Conservation (phyloP, 2,888 invertebrate species). For the Drosophila cracens region DNA sequence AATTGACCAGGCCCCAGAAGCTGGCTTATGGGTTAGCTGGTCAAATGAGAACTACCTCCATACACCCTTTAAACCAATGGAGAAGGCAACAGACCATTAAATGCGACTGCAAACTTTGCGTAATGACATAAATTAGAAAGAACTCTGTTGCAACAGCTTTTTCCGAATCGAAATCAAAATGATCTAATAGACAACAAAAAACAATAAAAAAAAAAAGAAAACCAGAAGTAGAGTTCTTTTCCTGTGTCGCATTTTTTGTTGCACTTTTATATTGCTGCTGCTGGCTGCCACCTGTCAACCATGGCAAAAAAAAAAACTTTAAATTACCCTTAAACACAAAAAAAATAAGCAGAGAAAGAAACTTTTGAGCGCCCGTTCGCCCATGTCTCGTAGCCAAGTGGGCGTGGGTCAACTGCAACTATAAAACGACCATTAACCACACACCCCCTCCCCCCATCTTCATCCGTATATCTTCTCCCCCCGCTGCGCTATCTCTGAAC, state of each 20-base stretch:
- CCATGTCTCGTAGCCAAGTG: slow-evolving; percentile 14
- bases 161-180: slow-evolving; percentile 26
- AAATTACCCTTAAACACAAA: slow-evolving; percentile 52
- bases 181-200: slow-evolving; percentile 26
- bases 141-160: slow-evolving; percentile 42
- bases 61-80: neutral
- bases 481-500: slow-evolving; percentile 31
- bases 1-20: slow-evolving; percentile 52
- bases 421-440: slow-evolving; percentile 52
- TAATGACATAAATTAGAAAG: slow-evolving; percentile 65
- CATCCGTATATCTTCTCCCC: neutral
- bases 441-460: neutral
- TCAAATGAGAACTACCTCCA: slow-evolving; percentile 28
- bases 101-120: slow-evolving; percentile 59
- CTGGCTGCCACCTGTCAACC: slow-evolving; percentile 47
- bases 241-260: slow-evolving; percentile 54
- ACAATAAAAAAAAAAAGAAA: slow-evolving; percentile 22
- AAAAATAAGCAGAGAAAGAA: slow-evolving; percentile 11
- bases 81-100: slow-evolving; percentile 49
- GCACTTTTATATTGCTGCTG: slow-evolving; percentile 45
- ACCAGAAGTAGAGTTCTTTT: slow-evolving; percentile 8
- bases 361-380: slow-evolving; percentile 31
- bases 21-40: slow-evolving; percentile 70
- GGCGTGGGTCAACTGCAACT: slow-evolving; percentile 45
- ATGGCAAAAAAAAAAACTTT: slow-evolving; percentile 39